A percentile compares a stretch with the other conserved stretches of the same genome.
Evolutionary conservation across 1,140 invertebrate species (phyloP).

Genomic region (Samia ricini): DNA sequence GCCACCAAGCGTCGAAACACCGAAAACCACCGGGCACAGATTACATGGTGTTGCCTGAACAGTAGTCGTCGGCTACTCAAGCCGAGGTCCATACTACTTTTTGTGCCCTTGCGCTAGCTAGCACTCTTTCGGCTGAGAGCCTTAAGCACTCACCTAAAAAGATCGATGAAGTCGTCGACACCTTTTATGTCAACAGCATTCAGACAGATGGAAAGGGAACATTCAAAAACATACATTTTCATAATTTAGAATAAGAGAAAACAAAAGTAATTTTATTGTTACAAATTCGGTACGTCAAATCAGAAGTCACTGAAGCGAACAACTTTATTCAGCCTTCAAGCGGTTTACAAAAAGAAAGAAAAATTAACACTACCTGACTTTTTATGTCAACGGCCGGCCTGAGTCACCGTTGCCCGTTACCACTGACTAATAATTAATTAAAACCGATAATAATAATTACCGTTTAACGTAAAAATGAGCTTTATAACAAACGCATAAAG

Average conservation of each 20-base stretch:
- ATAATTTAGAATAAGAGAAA: no score
- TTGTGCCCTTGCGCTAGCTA: no score
- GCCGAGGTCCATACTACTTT: no score
- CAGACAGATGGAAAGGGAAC: no score
- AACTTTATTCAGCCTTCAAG: background rate
- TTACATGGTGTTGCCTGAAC: no score
- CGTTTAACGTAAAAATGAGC: constrained; percentile 17
- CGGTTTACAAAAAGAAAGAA: background rate
- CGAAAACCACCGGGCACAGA: no score
- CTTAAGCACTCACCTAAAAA: no score
- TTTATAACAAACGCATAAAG: constrained; percentile 20
- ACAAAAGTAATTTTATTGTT: background rate
- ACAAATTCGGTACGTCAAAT: background rate
- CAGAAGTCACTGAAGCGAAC: background rate
- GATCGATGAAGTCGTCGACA: no score
- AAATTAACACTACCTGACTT: constrained; percentile 1
- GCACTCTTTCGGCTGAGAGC: no score
- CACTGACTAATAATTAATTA: constrained; percentile 69
- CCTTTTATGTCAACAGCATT: no score
- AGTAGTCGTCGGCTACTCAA: no score
- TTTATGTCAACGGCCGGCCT: constrained; percentile 18
- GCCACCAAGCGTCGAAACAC: no score
- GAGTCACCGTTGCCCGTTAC: constrained; percentile 59
- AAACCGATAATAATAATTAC: constrained; percentile 50
- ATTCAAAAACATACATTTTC: background rate